Percentiles rank a stretch among this genome's conserved stretches.
Conservation (phyloP, 2,888 invertebrate genomes). For the Cataglyphis altisquamis region DNA sequence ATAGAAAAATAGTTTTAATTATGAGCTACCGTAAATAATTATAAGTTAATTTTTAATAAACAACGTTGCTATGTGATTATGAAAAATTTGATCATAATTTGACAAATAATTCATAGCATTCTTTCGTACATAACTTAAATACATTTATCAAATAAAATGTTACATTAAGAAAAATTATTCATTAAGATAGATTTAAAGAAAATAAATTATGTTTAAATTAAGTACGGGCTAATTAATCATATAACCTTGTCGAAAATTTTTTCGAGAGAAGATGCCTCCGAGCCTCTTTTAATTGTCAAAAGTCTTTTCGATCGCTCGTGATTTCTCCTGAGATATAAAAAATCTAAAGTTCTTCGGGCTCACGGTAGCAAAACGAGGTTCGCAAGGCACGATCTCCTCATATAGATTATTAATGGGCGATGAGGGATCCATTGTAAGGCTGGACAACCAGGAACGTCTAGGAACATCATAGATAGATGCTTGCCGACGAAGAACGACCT, state of each 20-base stretch:
- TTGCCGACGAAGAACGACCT: slow-evolving; percentile 1
- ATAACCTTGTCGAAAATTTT: not conserved
- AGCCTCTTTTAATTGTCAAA: not conserved
- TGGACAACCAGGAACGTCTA: not conserved
- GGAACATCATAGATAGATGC: slow-evolving; percentile 73
- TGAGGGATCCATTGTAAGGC: slow-evolving; percentile 60
- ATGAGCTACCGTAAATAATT: not conserved
- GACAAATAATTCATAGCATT: not conserved
- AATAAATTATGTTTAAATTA: not conserved
- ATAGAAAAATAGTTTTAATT: not conserved
- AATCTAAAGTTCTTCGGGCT: slow-evolving; percentile 67
- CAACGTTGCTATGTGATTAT: not conserved
- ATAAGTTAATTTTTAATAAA: not conserved
- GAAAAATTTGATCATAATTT: not conserved
- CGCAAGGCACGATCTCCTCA: not conserved
- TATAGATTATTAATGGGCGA: slow-evolving; percentile 62
- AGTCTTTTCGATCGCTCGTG: slow-evolving; percentile 2
- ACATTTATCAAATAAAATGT: not conserved
- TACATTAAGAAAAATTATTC: not conserved
- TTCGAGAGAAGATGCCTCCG: not conserved
- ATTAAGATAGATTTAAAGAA: not conserved
- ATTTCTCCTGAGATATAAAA: slow-evolving; percentile 17
- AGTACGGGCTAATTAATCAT: not conserved
- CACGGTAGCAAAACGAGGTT: slow-evolving; percentile 70
- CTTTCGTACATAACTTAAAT: not conserved